Base-by-base conservation (phyloP, 2,797 vertebrate genomes). In the Dicrostonyx torquatus region DNA sequence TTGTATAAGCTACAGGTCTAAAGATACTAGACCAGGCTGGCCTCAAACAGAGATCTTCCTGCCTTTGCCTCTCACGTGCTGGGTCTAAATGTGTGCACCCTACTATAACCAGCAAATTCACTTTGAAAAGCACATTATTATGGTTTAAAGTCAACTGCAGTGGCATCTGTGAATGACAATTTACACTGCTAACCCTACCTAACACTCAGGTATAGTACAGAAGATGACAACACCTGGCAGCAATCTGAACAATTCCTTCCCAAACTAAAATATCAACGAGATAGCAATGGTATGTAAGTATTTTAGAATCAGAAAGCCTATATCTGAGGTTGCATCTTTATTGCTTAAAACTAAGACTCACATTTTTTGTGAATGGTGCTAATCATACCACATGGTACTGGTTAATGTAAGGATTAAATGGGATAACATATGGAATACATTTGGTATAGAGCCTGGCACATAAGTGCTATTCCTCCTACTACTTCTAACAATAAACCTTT, bases 401-500 rank as follows among this genome's bases (percentile, higher is more conserved):
- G 73, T 77, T 94, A 92, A 73, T 80, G n/a, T 45, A 43, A 83
- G 58, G 53, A 92, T 90, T 87, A 95, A 92, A 92, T 29, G 70
- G 89, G 64, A 83, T 66, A 92, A 90, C 62, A 77, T 82, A 95
- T 87, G 55, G 75, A 78, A 62, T 77, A 31, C 48, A 85, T 89
- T 90, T 94, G 80, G 48, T 72, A 96, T 9, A 72, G 22, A 88
- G 24, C 40, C 86, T 88, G 83, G 86, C 66, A 97, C 45, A 94
- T 29, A 97, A 91, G 17, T 84, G 64, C 48, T 83, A 93, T 53
- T 66, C 92, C 86, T 84, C 84, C 50, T 89, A 95, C 88, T 89
- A 93, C 37, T 77, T 87, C 88, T 90, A 92, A 92, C 9, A 78
- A 92, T 76, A 92, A 77, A 77, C 26, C 73, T 96, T 83, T 89